Percentiles rank a stretch among this genome's conserved stretches.
Conservation (phyloP, 2,888 invertebrate genomes). For the Spilarctia lutea region DNA sequence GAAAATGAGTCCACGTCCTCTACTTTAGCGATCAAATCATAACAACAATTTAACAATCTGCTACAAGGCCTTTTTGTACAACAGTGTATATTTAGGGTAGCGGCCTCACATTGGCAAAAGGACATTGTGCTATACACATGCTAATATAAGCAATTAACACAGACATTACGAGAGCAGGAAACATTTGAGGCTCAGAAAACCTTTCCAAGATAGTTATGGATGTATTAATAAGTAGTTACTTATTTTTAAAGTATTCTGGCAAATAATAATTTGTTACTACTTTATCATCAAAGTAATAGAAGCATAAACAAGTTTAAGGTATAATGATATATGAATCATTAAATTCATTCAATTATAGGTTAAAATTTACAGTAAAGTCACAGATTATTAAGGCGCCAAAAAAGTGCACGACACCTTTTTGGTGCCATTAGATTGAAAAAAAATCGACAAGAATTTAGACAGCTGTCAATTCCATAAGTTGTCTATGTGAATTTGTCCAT, state of each 20-base stretch:
- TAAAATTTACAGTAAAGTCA: too few species aligned
- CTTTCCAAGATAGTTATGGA: neutral
- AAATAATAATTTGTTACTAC: neutral
- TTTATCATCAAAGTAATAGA: too few species aligned
- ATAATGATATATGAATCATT: too few species aligned
- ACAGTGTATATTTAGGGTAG: neutral
- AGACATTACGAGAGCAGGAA: neutral
- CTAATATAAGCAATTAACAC: neutral
- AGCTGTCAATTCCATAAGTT: neutral
- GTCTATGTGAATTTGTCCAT: neutral
- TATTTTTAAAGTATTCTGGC: neutral
- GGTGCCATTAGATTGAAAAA: neutral
- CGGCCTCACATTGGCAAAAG: neutral
- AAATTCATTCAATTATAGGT: too few species aligned
- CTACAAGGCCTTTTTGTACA: neutral
- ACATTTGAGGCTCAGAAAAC: neutral
- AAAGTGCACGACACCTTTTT: neutral
- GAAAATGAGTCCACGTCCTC: too few species aligned
- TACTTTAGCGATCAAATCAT: neutral
- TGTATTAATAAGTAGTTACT: neutral
- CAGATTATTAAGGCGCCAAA: too few species aligned
- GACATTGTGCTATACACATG: neutral
- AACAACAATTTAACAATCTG: neutral
- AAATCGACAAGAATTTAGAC: neutral
- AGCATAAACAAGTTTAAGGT: too few species aligned